A percentile compares a stretch with the other conserved stretches of the same genome.
phyloP scores from a whole-genome alignment of 2,888 invertebrate species.

The Drosophila limbata region DNA sequence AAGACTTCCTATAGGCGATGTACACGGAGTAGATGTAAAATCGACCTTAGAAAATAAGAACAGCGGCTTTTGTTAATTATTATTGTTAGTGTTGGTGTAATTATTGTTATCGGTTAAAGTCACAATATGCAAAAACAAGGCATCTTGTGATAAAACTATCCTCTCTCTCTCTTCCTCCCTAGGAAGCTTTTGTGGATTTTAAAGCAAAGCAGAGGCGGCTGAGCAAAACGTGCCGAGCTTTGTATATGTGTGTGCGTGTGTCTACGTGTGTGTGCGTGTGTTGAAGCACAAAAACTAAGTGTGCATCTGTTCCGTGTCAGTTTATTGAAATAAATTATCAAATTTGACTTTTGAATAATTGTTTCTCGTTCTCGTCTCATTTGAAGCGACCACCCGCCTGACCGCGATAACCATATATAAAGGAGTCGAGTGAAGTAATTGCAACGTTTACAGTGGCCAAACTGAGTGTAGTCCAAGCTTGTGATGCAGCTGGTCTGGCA shows the following conservation, averaged over 20 bases:
- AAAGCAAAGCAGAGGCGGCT: conserved; percentile 50
- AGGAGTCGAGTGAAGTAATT: conserved; percentile 10
- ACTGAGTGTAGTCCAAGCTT: conserved; percentile 8
- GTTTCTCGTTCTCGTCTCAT: conserved; percentile 34
- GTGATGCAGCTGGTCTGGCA: conserved; percentile 73
- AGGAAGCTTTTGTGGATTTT: background rate
- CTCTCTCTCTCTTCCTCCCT: background rate
- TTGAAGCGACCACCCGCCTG: conserved; percentile 33
- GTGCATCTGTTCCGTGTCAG: conserved; percentile 51
- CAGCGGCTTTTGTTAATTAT: conserved; percentile 21
- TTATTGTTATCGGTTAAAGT: conserved; percentile 5
- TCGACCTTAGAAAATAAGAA: conserved; percentile 30
- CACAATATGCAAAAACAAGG: conserved; percentile 1
- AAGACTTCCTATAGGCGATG: conserved; percentile 47
- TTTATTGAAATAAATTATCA: conserved; percentile 44
- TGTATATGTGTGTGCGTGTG: conserved; percentile 13
- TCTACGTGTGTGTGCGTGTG: background rate
- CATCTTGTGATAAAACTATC: background rate
- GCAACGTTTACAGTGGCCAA: conserved; percentile 15
- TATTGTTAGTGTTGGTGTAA: conserved; percentile 10
- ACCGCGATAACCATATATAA: conserved; percentile 1
- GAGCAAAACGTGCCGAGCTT: conserved; percentile 29
- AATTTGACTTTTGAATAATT: conserved; percentile 37
- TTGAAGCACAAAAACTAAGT: conserved; percentile 39
- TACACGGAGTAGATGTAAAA: conserved; percentile 10